Percentiles rank a stretch among this genome's conserved stretches.
Conservation (phyloP, 2,888 invertebrate genomes). For the Flexamia atlantica region DNA sequence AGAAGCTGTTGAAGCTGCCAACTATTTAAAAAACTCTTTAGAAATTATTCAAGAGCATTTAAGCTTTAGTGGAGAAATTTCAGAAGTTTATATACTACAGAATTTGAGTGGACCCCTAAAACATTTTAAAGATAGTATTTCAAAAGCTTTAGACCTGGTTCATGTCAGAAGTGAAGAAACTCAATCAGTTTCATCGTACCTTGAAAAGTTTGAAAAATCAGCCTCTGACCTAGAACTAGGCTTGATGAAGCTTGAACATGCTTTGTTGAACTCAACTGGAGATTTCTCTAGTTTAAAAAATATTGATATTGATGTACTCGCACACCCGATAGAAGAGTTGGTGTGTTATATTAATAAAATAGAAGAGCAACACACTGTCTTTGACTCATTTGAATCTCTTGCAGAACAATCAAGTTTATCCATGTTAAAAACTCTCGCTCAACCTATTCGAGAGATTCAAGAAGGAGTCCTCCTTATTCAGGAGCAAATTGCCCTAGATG, state of each 20-base stretch:
- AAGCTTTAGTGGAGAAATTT: slow-evolving; percentile 1
- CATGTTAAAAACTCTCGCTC: slow-evolving; percentile 69
- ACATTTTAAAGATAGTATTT: slow-evolving; percentile 21
- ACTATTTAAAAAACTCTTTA: slow-evolving; percentile 6
- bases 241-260: slow-evolving; percentile 72
- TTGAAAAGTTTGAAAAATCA: slow-evolving; percentile 66
- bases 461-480: slow-evolving; percentile 64
- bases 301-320: slow-evolving; percentile 78
- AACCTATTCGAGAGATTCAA: slow-evolving; percentile 71
- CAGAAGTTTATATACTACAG: slow-evolving; percentile 45
- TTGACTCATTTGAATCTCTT: slow-evolving; percentile 70
- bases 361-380: slow-evolving; percentile 73
- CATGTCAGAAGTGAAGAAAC: slow-evolving; percentile 2
- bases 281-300: slow-evolving; percentile 76
- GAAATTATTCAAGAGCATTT: slow-evolving; percentile 35
- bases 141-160: not conserved
- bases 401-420: slow-evolving; percentile 67
- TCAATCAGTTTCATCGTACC: slow-evolving; percentile 29
- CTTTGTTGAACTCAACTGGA: slow-evolving; percentile 77
- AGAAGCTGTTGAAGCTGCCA: slow-evolving; percentile 20
- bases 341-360: slow-evolving; percentile 73
- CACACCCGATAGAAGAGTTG: slow-evolving; percentile 75
- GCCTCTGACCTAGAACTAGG: slow-evolving; percentile 67
- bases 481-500: slow-evolving; percentile 65
- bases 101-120: slow-evolving; percentile 28